phyloP scores from a whole-genome alignment of 2,797 vertebrate genomes.

The Loris lydekkerianus region DNA sequence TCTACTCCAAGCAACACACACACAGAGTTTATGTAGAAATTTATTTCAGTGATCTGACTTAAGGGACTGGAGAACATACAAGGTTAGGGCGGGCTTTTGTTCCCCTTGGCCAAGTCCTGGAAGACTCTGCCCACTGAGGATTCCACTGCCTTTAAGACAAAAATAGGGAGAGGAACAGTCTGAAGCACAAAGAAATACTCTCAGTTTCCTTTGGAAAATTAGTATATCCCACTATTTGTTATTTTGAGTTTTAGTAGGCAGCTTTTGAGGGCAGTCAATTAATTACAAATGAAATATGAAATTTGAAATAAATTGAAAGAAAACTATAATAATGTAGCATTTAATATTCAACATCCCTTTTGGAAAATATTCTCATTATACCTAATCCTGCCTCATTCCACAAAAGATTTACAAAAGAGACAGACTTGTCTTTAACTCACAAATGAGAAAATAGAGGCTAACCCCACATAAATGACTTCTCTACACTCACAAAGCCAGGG shows the following conservation, averaged over 20 bases:
- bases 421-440: background rate
- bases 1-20: background rate
- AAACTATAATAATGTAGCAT: background rate
- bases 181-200: background rate
- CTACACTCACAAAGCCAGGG: background rate
- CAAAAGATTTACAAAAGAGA: constrained; percentile 31
- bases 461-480: background rate
- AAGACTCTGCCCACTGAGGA: background rate
- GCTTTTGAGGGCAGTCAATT: background rate
- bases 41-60: background rate
- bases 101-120: background rate
- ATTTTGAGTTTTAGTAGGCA: background rate
- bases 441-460: background rate
- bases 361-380: constrained; percentile 37
- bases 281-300: background rate
- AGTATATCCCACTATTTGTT: background rate
- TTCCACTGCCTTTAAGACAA: background rate
- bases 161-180: background rate
- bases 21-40: background rate
- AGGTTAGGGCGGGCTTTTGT: background rate
- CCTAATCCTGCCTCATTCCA: constrained; percentile 33
- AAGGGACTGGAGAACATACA: background rate
- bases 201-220: constrained; percentile 43
- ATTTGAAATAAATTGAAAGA: constrained; percentile 33
- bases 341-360: background rate